Evolutionary conservation across 1,140 invertebrate genomes (phyloP).

Genomic region (Drosophila teissieri): DNA sequence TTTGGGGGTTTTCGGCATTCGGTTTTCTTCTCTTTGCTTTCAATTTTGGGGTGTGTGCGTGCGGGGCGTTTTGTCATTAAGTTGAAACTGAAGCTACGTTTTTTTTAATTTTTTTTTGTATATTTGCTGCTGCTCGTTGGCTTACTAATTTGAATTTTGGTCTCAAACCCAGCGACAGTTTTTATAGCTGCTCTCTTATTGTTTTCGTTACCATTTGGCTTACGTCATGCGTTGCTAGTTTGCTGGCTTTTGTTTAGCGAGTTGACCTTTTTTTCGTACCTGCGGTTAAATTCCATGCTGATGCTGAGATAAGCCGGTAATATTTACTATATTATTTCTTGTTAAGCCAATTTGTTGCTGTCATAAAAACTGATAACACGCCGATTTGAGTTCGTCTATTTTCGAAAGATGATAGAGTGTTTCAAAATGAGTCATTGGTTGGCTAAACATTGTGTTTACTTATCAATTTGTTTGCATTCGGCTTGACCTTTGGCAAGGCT

Average conservation of each 20-base stretch:
- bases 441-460: slow-evolving; percentile 30
- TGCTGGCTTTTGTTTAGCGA: slow-evolving; percentile 21
- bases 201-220: slow-evolving; percentile 43
- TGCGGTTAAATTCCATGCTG: slow-evolving; percentile 35
- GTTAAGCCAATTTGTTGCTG: slow-evolving; percentile 24
- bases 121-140: slow-evolving; percentile 23
- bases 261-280: slow-evolving; percentile 36
- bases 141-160: slow-evolving; percentile 61
- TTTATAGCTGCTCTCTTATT: slow-evolving; percentile 50
- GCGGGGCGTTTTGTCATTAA: slow-evolving; percentile 65
- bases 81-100: slow-evolving; percentile 48
- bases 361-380: slow-evolving; percentile 31
- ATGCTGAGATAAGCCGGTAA: slow-evolving; percentile 45
- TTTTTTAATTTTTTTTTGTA: slow-evolving; percentile 31
- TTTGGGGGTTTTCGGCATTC: slow-evolving; percentile 23
- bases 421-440: slow-evolving; percentile 33
- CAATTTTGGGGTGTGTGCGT: slow-evolving; percentile 48
- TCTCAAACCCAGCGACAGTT: slow-evolving; percentile 47
- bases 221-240: slow-evolving; percentile 56
- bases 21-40: slow-evolving; percentile 23
- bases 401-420: slow-evolving; percentile 9
- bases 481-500: slow-evolving; percentile 40
- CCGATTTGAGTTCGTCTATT: slow-evolving; percentile 9
- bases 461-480: slow-evolving; percentile 13
- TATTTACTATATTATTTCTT: not conserved